Evolutionary conservation across 35 echinoderm and acorn worm genomes (phyloP).

Genomic region (Apostichopus japonicus): DNA sequence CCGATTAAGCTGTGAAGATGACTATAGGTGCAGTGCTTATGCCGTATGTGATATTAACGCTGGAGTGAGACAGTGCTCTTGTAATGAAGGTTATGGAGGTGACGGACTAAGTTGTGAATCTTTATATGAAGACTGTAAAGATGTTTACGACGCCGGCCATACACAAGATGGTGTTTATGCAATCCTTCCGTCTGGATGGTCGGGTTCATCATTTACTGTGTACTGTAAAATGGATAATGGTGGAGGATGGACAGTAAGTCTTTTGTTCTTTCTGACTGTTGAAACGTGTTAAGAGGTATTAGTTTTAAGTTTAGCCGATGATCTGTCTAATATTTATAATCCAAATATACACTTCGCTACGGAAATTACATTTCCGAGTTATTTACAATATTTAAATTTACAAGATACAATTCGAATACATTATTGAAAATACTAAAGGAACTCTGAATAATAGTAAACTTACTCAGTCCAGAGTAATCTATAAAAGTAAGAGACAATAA

Average conservation of each 20-base stretch:
- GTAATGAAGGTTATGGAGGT: not conserved
- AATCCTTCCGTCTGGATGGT: not conserved
- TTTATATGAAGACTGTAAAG: slow-evolving; percentile 3
- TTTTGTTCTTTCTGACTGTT: too few relatives aligned
- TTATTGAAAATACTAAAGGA: not conserved
- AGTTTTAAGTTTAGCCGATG: not conserved
- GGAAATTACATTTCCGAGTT: not conserved
- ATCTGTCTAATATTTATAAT: not conserved
- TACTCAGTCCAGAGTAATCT: too few relatives aligned
- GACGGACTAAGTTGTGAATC: not conserved
- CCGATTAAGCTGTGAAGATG: not conserved
- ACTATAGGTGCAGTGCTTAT: not conserved
- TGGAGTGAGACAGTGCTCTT: not conserved
- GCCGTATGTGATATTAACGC: not conserved
- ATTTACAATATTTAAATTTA: not conserved
- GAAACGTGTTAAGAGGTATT: too few relatives aligned
- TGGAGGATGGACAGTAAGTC: not conserved
- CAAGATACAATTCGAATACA: not conserved
- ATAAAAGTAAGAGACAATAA: too few relatives aligned
- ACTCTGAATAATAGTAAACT: not conserved
- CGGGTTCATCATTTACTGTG: not conserved
- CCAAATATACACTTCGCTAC: not conserved
- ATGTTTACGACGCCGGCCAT: not conserved
- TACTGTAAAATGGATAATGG: not conserved
- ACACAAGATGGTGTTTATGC: not conserved